Evolutionary conservation across 2,113 vertebrate genomes (phyloP).

Genomic region (Benitochromis conjunctus): DNA sequence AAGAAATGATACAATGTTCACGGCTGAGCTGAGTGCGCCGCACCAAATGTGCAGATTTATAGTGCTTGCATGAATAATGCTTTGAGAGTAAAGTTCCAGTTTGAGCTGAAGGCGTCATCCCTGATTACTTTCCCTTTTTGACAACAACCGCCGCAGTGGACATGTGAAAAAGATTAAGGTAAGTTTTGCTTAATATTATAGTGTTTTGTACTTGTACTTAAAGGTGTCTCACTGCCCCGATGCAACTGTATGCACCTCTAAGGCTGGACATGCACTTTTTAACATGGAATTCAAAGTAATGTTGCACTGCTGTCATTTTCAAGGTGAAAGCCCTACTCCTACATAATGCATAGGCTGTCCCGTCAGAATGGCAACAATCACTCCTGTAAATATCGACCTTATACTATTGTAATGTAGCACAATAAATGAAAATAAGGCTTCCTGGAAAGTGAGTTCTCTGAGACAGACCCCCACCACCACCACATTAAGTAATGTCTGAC

Average conservation of each 20-base stretch:
- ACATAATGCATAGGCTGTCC: slow-evolving; percentile 51
- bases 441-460: slow-evolving; percentile 10
- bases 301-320: not conserved
- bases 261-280: not conserved
- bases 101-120: not conserved
- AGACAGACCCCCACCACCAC: not conserved
- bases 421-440: slow-evolving; percentile 56
- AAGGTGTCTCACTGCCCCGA: not conserved
- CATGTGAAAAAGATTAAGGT: not conserved
- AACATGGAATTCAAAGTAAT: slow-evolving; percentile 1
- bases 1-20: not conserved
- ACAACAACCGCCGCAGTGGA: not conserved
- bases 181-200: not conserved
- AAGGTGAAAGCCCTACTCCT: slow-evolving; percentile 40
- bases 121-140: slow-evolving; percentile 17
- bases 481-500: slow-evolving; percentile 50
- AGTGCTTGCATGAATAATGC: not conserved
- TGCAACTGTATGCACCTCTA: not conserved
- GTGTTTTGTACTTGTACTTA: not conserved
- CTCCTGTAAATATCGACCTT: slow-evolving; percentile 46
- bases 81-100: not conserved
- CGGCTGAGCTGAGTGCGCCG: not conserved
- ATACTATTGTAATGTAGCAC: slow-evolving; percentile 42
- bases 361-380: slow-evolving; percentile 42
- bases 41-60: not conserved